Evolutionary conservation across 1,140 invertebrate species (phyloP), one percentile per base, ranked within the genome.

Genomic region (Zaprionus gabonicus): DNA sequence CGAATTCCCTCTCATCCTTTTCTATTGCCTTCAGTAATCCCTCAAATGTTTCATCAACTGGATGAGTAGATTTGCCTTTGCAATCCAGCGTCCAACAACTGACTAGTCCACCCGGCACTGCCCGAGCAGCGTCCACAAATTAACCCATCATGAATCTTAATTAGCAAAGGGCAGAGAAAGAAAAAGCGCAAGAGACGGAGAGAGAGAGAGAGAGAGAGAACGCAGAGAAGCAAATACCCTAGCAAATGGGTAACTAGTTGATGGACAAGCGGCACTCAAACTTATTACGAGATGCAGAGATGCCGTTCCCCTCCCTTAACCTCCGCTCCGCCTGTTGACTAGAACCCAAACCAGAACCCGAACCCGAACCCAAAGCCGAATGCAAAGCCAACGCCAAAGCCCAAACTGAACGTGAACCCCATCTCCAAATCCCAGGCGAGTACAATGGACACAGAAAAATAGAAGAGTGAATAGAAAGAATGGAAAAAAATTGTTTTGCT

Each of bases 111-210:
- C 51, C 63, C 57, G 65, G 55, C 51, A 57, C 64, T 66, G 55
- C 12, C 36, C 65, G 58, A 12, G 46, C 46, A 25, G 10, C 41
- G 38, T 53, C 31, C 60, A 56, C 59, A 75, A 60, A 76, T 76
- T 76, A 76, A 71, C 68, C 69, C 68, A 68, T 71, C 68, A 76
- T 76, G 73, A 76, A 76, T 76, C 73, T 76, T 76, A 76, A 76
- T 76, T 71, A 76, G 73, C 72, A 64, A 76, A 65, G 58, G 27
- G 34, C 27, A 34, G 56, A 17, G 12, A 41, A 20, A 3, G 20
- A 59, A 13, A 20, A 15, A 13, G 7, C 36, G 28, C 27, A 3
- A 4, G 9, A 46, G 25, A 49, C 9, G 23, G 0, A n/a, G 55
- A 55, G 38, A 13, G 23, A 31, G 25, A 66, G 25, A 66, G 34